Percentiles rank a stretch among this genome's conserved stretches.
These are phyloP conservation scores for Ispidina lecontei DNA, from an alignment of 2,797 vertebrate species.

Conservation along the genomic window DNA sequence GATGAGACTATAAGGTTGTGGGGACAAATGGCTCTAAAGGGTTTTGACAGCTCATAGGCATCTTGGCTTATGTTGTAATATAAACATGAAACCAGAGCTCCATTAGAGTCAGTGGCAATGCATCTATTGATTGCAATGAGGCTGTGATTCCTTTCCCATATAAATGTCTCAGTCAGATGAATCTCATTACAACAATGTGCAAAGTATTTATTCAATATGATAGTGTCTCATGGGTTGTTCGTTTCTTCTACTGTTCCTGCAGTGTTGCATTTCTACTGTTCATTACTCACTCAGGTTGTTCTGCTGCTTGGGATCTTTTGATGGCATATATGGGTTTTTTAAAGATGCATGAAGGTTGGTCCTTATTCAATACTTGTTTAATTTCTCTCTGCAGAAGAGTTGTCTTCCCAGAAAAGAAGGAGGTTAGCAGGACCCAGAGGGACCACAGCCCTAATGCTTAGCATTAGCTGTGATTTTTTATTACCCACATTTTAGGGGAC, in stretches of 20 bases:
- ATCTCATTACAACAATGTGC: slow-evolving; percentile 10
- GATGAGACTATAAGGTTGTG: slow-evolving; percentile 25
- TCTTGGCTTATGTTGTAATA: slow-evolving; percentile 39
- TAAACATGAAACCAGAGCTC: slow-evolving; percentile 25
- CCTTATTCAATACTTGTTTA: neutral
- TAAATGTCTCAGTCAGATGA: slow-evolving; percentile 34
- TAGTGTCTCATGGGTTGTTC: neutral
- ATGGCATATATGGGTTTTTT: neutral
- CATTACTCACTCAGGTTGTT: neutral
- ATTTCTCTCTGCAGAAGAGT: neutral
- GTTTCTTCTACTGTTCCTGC: neutral
- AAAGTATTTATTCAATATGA: slow-evolving; percentile 16
- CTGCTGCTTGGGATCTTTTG: neutral
- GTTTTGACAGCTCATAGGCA: slow-evolving; percentile 61
- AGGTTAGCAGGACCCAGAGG: neutral
- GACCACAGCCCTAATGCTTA: neutral
- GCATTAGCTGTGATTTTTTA: neutral
- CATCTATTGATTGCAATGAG: slow-evolving; percentile 31
- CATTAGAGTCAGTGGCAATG: neutral
- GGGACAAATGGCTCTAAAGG: slow-evolving; percentile 57
- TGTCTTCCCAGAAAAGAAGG: neutral
- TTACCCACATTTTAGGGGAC: neutral
- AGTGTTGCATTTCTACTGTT: neutral
- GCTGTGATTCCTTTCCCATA: neutral
- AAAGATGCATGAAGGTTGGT: neutral